These are phyloP conservation scores for Microctonus aethiopoides DNA, from an alignment of 2,888 invertebrate species.

Conservation along the genomic window DNA sequence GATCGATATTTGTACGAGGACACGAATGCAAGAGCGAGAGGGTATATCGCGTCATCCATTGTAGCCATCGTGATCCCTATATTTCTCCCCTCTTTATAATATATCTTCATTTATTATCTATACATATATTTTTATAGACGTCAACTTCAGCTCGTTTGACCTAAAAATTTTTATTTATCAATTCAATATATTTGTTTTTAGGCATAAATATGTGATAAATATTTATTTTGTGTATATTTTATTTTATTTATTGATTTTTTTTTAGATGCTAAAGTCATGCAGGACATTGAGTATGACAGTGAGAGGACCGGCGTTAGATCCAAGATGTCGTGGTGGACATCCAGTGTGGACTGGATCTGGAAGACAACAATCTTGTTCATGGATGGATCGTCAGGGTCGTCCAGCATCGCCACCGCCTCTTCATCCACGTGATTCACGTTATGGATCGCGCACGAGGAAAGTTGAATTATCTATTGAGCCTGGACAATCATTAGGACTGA, in stretches of 20 bases:
- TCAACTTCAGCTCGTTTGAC: background rate
- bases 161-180: background rate
- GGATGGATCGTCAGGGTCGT: constrained; percentile 93
- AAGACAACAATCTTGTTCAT: constrained; percentile 84
- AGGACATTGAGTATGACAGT: constrained; percentile 90
- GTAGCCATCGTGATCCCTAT: constrained; percentile 32
- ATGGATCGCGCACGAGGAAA: constrained; percentile 68
- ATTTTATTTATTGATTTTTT: constrained; percentile 34
- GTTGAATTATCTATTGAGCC: constrained; percentile 90
- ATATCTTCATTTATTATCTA: constrained; percentile 8
- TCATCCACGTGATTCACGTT: constrained; percentile 69
- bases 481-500: constrained; percentile 90
- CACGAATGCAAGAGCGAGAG: background rate
- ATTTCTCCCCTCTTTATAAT: background rate
- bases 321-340: constrained; percentile 69
- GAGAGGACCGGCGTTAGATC: constrained; percentile 80
- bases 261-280: constrained; percentile 90
- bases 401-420: constrained; percentile 86
- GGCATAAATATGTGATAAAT: too few relatives aligned
- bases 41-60: constrained; percentile 24
- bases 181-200: too few relatives aligned
- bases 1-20: constrained; percentile 58
- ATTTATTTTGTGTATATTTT: constrained; percentile 1
- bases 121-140: constrained; percentile 2
- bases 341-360: constrained; percentile 64